These are phyloP conservation scores for Molanna angustata DNA, from an alignment of 2,888 invertebrate species.

Conservation along the genomic window DNA sequence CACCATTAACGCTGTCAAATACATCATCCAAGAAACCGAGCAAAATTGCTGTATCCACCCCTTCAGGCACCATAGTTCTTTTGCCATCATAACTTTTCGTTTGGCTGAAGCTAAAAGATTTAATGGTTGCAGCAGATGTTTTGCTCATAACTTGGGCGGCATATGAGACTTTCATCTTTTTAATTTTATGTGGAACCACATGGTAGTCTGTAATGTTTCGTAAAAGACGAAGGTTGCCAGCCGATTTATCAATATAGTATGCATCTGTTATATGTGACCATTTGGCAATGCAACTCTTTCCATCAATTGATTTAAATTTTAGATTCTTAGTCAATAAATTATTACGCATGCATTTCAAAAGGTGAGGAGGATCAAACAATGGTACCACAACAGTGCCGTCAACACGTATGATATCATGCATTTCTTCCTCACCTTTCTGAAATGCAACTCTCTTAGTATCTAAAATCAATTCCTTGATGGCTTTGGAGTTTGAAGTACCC, in stretches of 20 bases:
- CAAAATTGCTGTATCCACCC: background rate
- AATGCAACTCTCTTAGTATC: background rate
- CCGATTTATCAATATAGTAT: background rate
- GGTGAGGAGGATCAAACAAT: slow-evolving; percentile 1
- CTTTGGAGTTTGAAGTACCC: background rate
- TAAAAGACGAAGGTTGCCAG: background rate
- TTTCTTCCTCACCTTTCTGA: background rate
- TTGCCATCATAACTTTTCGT: background rate
- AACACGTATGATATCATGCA: background rate
- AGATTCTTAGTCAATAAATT: background rate
- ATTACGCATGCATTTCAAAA: background rate
- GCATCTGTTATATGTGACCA: background rate
- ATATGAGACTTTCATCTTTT: background rate
- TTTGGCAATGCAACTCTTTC: background rate
- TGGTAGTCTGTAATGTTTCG: background rate
- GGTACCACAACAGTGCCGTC: background rate
- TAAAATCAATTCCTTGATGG: background rate
- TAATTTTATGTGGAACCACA: background rate
- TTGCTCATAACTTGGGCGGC: background rate
- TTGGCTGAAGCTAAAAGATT: background rate
- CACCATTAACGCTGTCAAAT: background rate
- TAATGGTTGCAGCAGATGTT: background rate
- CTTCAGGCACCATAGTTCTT: background rate
- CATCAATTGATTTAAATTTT: background rate
- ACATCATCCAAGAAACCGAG: background rate